Evolutionary conservation across 2,888 invertebrate species (phyloP).

Genomic region (Galerucella nymphaeae): DNA sequence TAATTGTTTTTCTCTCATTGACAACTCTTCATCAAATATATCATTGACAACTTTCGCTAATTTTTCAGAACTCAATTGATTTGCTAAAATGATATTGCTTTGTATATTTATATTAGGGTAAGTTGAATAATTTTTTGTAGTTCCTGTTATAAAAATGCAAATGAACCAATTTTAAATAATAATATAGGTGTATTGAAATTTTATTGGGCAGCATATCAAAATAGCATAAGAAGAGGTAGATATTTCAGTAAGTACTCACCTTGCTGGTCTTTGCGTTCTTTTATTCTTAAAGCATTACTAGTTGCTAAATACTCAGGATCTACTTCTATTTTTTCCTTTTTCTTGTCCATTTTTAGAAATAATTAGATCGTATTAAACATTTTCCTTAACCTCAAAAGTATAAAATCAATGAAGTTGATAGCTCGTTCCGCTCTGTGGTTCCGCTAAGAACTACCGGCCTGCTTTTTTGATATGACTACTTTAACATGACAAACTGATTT

Average conservation of each 20-base stretch:
- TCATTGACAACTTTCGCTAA: constrained; percentile 74
- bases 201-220: background rate
- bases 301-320: constrained; percentile 59
- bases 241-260: constrained; percentile 48
- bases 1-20: constrained; percentile 77
- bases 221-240: background rate
- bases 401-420: constrained; percentile 19
- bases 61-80: constrained; percentile 69
- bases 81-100: constrained; percentile 27
- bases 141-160: background rate
- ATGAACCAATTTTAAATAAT: background rate
- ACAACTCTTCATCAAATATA: constrained; percentile 79
- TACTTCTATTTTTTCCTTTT: constrained; percentile 42
- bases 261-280: constrained; percentile 54
- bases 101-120: constrained; percentile 2
- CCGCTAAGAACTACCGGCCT: constrained; percentile 7
- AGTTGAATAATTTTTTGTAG: too few relatives aligned
- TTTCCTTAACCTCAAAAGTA: constrained; percentile 31
- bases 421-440: background rate
- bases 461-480: background rate
- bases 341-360: constrained; percentile 39
- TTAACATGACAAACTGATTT: background rate
- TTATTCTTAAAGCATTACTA: constrained; percentile 54
- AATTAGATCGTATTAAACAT: constrained; percentile 21
- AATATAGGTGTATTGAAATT: too few relatives aligned